These are phyloP conservation scores for Maccullochella peelii DNA, from an alignment of 2,113 vertebrate species.

Conservation along the genomic window DNA sequence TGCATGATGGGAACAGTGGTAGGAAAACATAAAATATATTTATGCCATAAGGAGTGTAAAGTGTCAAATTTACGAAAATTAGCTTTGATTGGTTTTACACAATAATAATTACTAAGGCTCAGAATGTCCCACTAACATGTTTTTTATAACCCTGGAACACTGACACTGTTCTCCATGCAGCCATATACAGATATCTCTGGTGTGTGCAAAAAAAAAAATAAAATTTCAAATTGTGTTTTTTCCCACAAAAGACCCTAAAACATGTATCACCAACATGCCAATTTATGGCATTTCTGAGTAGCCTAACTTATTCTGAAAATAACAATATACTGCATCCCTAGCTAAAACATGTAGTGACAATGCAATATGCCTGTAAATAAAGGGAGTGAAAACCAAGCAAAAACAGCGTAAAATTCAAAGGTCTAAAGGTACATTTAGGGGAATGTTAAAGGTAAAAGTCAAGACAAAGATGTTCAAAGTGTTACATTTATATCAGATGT, in stretches of 20 bases:
- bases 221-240: too few relatives aligned
- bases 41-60: not conserved
- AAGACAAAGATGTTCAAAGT: not conserved
- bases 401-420: not conserved
- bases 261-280: too few relatives aligned
- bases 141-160: not conserved
- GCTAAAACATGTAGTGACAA: not conserved
- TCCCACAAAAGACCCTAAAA: too few relatives aligned
- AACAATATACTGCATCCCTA: too few relatives aligned
- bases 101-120: not conserved
- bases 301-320: too few relatives aligned
- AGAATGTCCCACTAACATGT: not conserved
- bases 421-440: not conserved
- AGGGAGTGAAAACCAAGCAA: not conserved
- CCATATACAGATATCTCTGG: too few relatives aligned
- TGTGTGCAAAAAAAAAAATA: too few relatives aligned
- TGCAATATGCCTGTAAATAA: not conserved
- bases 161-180: not conserved
- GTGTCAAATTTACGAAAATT: not conserved
- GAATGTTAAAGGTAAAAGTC: not conserved
- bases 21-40: not conserved
- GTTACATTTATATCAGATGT: not conserved
- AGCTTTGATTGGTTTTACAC: not conserved
- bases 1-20: not conserved
- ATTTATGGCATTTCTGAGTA: too few relatives aligned